phyloP scores from a whole-genome alignment of 64 coral and sea anemone species.

The Porites lutea region DNA sequence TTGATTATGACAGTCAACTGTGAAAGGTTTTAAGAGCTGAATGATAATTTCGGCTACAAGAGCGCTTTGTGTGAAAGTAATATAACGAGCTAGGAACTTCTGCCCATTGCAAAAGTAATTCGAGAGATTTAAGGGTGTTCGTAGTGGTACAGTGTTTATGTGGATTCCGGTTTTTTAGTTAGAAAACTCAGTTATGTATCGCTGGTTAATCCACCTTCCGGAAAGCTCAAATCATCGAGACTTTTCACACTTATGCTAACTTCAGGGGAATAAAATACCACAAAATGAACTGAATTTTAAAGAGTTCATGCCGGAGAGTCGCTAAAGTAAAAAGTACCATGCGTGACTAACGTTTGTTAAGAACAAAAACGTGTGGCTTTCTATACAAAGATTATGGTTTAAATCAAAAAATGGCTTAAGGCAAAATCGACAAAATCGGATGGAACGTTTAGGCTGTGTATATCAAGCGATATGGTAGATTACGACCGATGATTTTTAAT shows the following conservation, averaged over 20 bases:
- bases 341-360: constrained; percentile 16
- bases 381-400: neutral
- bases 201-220: neutral
- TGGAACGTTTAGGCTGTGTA: constrained; percentile 1
- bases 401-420: neutral
- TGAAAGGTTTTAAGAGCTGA: neutral
- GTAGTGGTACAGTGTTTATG: neutral
- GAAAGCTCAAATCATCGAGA: neutral
- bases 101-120: neutral
- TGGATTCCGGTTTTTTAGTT: too few relatives aligned
- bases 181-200: neutral
- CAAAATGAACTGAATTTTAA: neutral
- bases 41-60: neutral
- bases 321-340: neutral
- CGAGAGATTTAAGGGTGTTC: neutral
- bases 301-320: too few relatives aligned
- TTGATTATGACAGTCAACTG: constrained; percentile 9
- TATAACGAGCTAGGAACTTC: too few relatives aligned
- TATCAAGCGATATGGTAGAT: constrained; percentile 13
- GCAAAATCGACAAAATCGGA: constrained; percentile 23
- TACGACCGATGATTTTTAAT: neutral
- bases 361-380: neutral
- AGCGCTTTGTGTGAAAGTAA: neutral
- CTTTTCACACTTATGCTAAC: neutral
- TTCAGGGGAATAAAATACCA: neutral